These are phyloP conservation scores for Tetranychus cinnabarinus DNA, from an alignment of 1,140 invertebrate species.

Conservation along the genomic window DNA sequence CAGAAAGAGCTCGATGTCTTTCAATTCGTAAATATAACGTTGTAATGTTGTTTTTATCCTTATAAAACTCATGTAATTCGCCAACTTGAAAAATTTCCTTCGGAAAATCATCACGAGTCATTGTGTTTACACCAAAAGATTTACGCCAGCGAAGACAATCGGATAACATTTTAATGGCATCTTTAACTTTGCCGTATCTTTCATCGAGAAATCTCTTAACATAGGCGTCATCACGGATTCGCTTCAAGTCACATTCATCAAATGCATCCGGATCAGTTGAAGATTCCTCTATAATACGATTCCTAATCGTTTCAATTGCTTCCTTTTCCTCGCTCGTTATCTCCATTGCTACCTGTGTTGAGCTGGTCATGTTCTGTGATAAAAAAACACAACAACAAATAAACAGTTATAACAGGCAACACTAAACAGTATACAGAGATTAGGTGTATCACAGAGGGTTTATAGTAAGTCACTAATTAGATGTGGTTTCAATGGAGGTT, in stretches of 20 bases:
- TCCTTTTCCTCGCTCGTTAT: too few relatives aligned
- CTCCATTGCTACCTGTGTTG: too few relatives aligned
- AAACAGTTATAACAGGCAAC: too few relatives aligned
- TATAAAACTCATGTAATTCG: slow-evolving; percentile 1
- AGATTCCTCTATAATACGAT: too few relatives aligned
- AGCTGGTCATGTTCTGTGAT: too few relatives aligned
- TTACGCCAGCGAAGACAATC: slow-evolving; percentile 59
- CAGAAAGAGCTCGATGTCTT: slow-evolving; percentile 1
- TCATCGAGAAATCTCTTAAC: slow-evolving; percentile 41
- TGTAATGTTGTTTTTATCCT: neutral
- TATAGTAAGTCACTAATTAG: too few relatives aligned
- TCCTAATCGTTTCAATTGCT: too few relatives aligned
- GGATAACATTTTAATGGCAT: slow-evolving; percentile 48
- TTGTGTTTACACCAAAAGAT: slow-evolving; percentile 39
- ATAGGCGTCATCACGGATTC: slow-evolving; percentile 36
- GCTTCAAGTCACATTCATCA: slow-evolving; percentile 2
- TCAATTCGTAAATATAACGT: slow-evolving; percentile 1
- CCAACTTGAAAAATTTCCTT: slow-evolving; percentile 5
- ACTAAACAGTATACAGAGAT: too few relatives aligned
- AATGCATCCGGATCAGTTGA: neutral
- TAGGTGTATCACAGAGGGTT: too few relatives aligned
- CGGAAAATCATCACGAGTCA: slow-evolving; percentile 3
- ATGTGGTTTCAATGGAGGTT: too few relatives aligned
- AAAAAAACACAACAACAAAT: too few relatives aligned
- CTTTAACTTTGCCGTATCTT: slow-evolving; percentile 28